Conservation (phyloP, 2,797 vertebrate genomes). For the Hyperoplus immaculatus region DNA sequence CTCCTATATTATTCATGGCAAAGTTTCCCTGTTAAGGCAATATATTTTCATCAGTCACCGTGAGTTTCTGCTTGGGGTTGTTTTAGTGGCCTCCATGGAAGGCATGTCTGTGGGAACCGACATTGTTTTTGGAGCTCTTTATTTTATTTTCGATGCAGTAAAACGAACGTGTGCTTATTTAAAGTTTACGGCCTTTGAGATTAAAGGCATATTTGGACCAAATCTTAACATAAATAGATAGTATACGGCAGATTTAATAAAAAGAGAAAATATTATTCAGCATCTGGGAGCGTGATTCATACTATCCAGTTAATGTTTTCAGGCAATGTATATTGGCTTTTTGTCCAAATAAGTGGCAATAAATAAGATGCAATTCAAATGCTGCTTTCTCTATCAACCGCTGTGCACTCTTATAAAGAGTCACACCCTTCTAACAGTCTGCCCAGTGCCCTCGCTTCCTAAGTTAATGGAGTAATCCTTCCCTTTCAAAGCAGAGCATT, state of each 20-base stretch:
- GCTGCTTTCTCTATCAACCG: constrained; percentile 24
- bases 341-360: constrained; percentile 30
- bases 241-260: background rate
- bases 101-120: constrained; percentile 41
- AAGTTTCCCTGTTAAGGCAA: constrained; percentile 61
- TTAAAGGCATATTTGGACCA: background rate
- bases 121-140: constrained; percentile 41
- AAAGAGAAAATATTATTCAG: background rate
- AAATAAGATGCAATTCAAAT: constrained; percentile 19
- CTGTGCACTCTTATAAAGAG: constrained; percentile 34
- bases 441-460: constrained; percentile 54
- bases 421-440: constrained; percentile 51
- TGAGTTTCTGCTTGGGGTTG: constrained; percentile 27
- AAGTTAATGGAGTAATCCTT: constrained; percentile 49
- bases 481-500: constrained; percentile 66
- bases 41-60: constrained; percentile 58
- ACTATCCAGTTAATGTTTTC: constrained; percentile 9
- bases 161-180: constrained; percentile 8
- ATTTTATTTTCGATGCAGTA: constrained; percentile 20
- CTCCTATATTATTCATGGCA: constrained; percentile 70
- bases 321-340: constrained; percentile 18
- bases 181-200: background rate
- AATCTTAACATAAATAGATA: background rate
- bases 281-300: constrained; percentile 5
- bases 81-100: constrained; percentile 44